Evolutionary conservation across 2,888 invertebrate genomes (phyloP).

Genomic region (Napeogenes sylphis): DNA sequence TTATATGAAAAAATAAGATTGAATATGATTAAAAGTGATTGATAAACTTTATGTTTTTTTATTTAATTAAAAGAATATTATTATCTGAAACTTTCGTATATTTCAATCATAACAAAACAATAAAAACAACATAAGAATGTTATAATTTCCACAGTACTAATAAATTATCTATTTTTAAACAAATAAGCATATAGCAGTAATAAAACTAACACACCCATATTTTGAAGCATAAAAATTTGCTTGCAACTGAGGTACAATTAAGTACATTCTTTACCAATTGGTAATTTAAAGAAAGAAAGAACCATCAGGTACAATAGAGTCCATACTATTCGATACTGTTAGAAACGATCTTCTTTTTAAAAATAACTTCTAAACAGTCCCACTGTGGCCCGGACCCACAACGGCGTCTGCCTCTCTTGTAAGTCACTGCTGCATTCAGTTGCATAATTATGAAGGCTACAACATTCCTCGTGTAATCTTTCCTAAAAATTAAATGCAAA

Average conservation of each 20-base stretch:
- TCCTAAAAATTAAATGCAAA: constrained; percentile 39
- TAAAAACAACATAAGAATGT: background rate
- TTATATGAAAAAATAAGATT: constrained; percentile 73
- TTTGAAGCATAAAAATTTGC: no score
- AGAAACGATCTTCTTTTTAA: constrained; percentile 42
- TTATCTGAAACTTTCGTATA: background rate
- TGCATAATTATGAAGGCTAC: constrained; percentile 81
- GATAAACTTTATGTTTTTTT: constrained; percentile 38
- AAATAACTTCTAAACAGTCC: constrained; percentile 86
- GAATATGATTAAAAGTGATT: constrained; percentile 72
- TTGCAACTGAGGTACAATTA: no score
- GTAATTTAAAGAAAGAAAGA: no score
- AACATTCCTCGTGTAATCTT: constrained; percentile 85
- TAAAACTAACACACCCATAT: no score
- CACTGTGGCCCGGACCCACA: constrained; percentile 87
- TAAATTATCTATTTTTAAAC: background rate
- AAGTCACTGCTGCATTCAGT: constrained; percentile 81
- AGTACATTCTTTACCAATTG: no score
- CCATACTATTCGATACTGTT: background rate
- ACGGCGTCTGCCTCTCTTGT: constrained; percentile 82
- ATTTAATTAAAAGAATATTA: constrained; percentile 5
- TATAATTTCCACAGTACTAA: background rate
- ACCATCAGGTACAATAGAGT: background rate
- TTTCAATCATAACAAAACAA: background rate
- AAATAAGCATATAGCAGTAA: background rate